These are phyloP conservation scores for Napeogenes sylphis DNA, from an alignment of 2,888 invertebrate genomes.

Conservation along the genomic window DNA sequence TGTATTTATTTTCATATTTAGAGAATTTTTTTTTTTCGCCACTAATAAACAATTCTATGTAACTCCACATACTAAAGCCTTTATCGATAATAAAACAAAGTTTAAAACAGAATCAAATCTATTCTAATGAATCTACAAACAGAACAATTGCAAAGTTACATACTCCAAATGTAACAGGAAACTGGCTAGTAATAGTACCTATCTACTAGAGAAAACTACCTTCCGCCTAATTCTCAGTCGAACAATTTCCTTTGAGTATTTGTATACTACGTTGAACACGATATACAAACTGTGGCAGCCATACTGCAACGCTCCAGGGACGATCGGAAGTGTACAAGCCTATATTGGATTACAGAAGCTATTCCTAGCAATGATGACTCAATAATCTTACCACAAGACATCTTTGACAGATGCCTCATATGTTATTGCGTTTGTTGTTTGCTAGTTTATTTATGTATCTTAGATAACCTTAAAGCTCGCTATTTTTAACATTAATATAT, in stretches of 20 bases:
- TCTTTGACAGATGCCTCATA: conserved; percentile 21
- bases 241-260: conserved; percentile 34
- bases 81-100: too few species aligned
- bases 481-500: too few species aligned
- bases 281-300: conserved; percentile 63
- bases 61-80: too few species aligned
- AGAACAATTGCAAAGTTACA: too few species aligned
- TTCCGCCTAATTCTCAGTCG: conserved; percentile 28
- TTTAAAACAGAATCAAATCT: too few species aligned
- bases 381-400: conserved; percentile 20
- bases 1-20: not conserved
- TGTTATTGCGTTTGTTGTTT: conserved; percentile 4
- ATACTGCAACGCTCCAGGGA: conserved; percentile 43
- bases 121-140: too few species aligned
- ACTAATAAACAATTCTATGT: too few species aligned
- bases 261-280: conserved; percentile 39
- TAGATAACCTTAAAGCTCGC: too few species aligned
- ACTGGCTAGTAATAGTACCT: too few species aligned
- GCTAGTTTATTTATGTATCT: not conserved
- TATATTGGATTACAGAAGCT: conserved; percentile 52
- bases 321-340: conserved; percentile 27
- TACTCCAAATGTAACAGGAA: too few species aligned
- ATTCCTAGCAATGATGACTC: conserved; percentile 35
- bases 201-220: conserved; percentile 22
- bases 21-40: too few species aligned